phyloP scores from a whole-genome alignment of 2,888 invertebrate species.

The Philaethria dido region DNA sequence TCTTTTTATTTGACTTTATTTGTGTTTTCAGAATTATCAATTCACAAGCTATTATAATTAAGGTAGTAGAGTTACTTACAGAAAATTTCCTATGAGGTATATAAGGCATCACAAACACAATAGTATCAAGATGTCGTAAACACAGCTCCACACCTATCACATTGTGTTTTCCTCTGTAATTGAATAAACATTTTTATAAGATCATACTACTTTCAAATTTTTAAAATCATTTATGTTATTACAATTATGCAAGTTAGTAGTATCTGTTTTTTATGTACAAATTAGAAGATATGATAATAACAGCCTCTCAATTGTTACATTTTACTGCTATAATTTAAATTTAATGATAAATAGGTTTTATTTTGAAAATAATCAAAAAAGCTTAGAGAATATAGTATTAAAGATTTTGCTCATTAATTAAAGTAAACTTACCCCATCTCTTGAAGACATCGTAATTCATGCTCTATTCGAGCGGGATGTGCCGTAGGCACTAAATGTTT shows the following conservation, averaged over 20 bases:
- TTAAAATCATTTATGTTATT: background rate
- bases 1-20: too few species aligned
- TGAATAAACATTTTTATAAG: constrained; percentile 13
- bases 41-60: too few species aligned
- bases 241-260: too few species aligned
- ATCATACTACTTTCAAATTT: background rate
- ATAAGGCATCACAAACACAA: constrained; percentile 95
- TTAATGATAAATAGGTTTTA: background rate
- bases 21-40: too few species aligned
- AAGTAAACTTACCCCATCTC: constrained; percentile 87
- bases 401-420: background rate
- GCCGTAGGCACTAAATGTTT: constrained; percentile 95
- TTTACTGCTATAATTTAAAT: too few species aligned
- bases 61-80: constrained; percentile 74
- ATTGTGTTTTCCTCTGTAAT: constrained; percentile 89
- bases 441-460: constrained; percentile 91
- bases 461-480: constrained; percentile 91
- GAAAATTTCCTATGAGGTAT: constrained; percentile 91
- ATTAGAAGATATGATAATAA: too few species aligned
- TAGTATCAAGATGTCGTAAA: constrained; percentile 89
- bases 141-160: constrained; percentile 92
- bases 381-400: background rate
- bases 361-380: background rate
- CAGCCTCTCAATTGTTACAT: too few species aligned
- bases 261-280: too few species aligned